Evolutionary conservation across 1,140 invertebrate species (phyloP).

Genomic region (Agrypnia vestita): DNA sequence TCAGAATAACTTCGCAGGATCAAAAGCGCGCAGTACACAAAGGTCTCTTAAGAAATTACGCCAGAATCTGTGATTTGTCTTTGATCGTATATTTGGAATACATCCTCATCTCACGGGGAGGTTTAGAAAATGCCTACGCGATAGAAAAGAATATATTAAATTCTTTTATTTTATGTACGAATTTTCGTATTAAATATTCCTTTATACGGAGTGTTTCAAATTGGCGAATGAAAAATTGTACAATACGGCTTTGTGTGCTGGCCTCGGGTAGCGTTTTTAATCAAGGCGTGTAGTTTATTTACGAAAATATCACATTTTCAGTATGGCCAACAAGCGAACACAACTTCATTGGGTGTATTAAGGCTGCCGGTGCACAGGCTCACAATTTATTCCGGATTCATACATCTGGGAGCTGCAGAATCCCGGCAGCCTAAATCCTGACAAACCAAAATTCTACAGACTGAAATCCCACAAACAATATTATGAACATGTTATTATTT

Average conservation of each 20-base stretch:
- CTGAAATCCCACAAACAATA: no score
- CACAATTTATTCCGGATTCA: no score
- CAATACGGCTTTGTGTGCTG: constrained; percentile 8
- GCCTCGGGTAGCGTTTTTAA: constrained; percentile 31
- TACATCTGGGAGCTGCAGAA: no score
- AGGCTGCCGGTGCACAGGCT: no score
- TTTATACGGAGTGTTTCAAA: constrained; percentile 11
- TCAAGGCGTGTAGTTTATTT: constrained; percentile 33
- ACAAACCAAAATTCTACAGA: no score
- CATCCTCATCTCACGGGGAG: constrained; percentile 10
- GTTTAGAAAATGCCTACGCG: constrained; percentile 27
- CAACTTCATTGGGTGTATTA: neutral
- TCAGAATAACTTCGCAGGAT: constrained; percentile 33
- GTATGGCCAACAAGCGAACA: neutral
- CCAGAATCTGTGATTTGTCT: constrained; percentile 15
- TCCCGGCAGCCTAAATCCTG: no score
- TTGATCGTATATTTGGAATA: constrained; percentile 39
- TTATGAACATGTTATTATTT: no score
- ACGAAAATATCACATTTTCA: constrained; percentile 12
- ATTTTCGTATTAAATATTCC: constrained; percentile 32
- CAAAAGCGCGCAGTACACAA: constrained; percentile 1
- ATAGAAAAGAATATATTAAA: constrained; percentile 6
- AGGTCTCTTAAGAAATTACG: constrained; percentile 39
- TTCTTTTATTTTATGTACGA: neutral
- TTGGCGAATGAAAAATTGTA: constrained; percentile 22